Conservation (phyloP, 2,797 vertebrate genomes). For the Dermochelys coriacea region DNA sequence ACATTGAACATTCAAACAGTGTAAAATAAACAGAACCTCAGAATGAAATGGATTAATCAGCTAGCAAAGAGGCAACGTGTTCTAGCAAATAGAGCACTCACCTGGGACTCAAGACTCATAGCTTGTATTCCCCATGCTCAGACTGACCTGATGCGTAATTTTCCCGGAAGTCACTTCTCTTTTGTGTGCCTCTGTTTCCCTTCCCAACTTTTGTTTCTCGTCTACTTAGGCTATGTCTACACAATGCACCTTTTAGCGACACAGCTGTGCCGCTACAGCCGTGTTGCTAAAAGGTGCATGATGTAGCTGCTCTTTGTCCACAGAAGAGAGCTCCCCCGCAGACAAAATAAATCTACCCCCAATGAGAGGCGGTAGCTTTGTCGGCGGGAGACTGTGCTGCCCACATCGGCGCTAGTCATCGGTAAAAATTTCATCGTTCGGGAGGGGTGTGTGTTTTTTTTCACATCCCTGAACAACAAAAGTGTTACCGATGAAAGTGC, state of each 20-base stretch:
- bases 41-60: not conserved
- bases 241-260: no score
- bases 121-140: not conserved
- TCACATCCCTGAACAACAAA: no score
- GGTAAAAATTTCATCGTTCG: no score
- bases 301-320: no score
- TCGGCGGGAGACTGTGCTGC: no score
- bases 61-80: not conserved
- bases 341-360: no score
- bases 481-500: no score
- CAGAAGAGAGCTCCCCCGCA: no score
- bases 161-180: not conserved
- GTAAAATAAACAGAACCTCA: not conserved
- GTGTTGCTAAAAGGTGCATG: no score
- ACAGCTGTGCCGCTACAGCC: no score
- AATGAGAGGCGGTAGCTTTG: no score
- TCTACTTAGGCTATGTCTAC: not conserved
- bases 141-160: not conserved
- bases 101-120: not conserved
- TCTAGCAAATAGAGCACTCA: not conserved
- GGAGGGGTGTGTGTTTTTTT: no score
- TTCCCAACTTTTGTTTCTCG: not conserved
- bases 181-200: not conserved
- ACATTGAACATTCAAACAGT: not conserved
- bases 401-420: not conserved